A percentile compares a stretch with the other conserved stretches of the same genome.
Evolutionary conservation across 2,113 vertebrate genomes (phyloP).

Genomic region (Dendropsophus ebraccatus): DNA sequence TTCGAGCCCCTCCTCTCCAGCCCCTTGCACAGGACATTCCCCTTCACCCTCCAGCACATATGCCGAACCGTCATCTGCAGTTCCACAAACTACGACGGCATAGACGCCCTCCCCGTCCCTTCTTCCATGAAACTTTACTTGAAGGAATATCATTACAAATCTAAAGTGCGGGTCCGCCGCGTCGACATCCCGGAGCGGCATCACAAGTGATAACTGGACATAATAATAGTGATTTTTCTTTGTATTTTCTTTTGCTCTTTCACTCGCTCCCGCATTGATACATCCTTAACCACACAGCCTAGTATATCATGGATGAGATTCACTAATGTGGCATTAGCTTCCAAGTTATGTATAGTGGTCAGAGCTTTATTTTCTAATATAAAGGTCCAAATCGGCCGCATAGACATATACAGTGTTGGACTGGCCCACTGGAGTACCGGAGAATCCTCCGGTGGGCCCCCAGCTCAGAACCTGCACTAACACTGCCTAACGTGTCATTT

Average conservation of each 20-base stretch:
- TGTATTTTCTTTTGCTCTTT: slow-evolving; percentile 53
- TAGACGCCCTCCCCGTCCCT: slow-evolving; percentile 85
- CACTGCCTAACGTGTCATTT: too few species aligned
- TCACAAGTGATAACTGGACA: slow-evolving; percentile 42
- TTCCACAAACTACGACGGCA: slow-evolving; percentile 87
- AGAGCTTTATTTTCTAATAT: background rate
- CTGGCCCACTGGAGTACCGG: too few species aligned
- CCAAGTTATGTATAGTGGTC: background rate
- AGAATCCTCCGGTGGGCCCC: too few species aligned
- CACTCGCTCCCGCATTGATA: background rate
- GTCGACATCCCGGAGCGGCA: slow-evolving; percentile 75
- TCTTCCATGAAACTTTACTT: slow-evolving; percentile 89
- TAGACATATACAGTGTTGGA: too few species aligned
- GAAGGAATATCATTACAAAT: slow-evolving; percentile 92
- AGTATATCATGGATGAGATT: background rate
- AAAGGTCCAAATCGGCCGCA: background rate
- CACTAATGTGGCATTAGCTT: background rate
- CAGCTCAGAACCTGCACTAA: too few species aligned
- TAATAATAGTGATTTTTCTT: background rate
- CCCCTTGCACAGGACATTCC: slow-evolving; percentile 88
- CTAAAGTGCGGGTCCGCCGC: slow-evolving; percentile 80
- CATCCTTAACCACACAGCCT: background rate
- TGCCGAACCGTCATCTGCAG: slow-evolving; percentile 92
- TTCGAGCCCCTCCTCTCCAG: slow-evolving; percentile 94
- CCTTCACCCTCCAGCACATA: slow-evolving; percentile 92